Evolutionary conservation across 2,888 invertebrate species (phyloP), one percentile per base, ranked within the genome.

Genomic region (Drosophila mulleri): DNA sequence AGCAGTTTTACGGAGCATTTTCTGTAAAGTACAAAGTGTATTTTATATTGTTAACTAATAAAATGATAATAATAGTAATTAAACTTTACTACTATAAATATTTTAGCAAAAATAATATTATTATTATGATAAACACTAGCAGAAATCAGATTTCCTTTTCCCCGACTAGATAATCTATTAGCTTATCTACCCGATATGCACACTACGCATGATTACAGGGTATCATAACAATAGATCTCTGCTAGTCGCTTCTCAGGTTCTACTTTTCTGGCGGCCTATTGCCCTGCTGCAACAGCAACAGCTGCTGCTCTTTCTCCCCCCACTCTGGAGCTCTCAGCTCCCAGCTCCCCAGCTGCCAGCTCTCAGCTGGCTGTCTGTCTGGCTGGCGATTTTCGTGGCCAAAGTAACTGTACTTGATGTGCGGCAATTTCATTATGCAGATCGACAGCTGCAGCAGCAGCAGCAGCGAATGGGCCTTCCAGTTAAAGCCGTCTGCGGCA

Each of bases 391-490:
- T 69, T 76, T 23, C 56, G 42, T 47, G 14, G 57, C 75, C 54
- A 60, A 44, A 65, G 64, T 83, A 86, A 83, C 83, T 81, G 83
- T 83, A 71, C 85, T 58, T 80, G 72, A 74, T 82, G 72, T 60
- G 63, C 82, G 44, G 73, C 65, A 70, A 79, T 83, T 81, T 79
- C 72, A 83, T 86, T 86, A 86, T 79, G 82, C 83, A 86, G 83
- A 86, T 86, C 79, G 83, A 70, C 86, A 70, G 63, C 72, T 67
- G 69, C 67, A 8, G n/a, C 45, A 3, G 8, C 18, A n/a, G 35
- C 45, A 3, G 11, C 16, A 50, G 50, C 50, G 14, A 35, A 48
- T 41, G 26, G 47, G 73, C 69, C 54, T 61, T 45, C 48, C 42
- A 68, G 62, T 57, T 50, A 20, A 54, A 62, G 54, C 50, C 73